phyloP scores from a whole-genome alignment of 1,140 invertebrate genomes.

The Drusus annulatus region DNA sequence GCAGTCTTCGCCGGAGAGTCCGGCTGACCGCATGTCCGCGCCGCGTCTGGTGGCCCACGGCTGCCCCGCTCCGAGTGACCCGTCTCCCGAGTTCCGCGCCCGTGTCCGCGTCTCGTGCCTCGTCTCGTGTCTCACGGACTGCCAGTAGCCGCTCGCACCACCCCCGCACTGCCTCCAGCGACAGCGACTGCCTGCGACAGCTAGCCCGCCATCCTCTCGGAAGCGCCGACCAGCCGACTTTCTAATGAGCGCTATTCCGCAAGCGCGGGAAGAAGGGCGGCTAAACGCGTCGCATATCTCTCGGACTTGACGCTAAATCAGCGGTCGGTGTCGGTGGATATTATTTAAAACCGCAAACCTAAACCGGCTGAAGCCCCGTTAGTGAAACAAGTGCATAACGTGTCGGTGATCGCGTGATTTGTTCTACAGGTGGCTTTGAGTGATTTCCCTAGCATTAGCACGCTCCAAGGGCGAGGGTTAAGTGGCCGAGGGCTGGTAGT shows the following conservation, averaged over 20 bases:
- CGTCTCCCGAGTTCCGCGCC: not conserved
- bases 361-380: not conserved
- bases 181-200: too few species aligned
- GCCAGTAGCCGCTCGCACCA: too few species aligned
- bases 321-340: not conserved
- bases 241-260: not conserved
- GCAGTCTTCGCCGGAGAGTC: constrained; percentile 32
- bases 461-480: too few species aligned
- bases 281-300: constrained; percentile 2
- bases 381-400: constrained; percentile 13
- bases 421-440: not conserved
- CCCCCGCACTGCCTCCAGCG: too few species aligned
- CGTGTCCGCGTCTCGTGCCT: not conserved
- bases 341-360: not conserved
- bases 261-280: not conserved
- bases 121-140: not conserved
- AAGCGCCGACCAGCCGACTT: not conserved
- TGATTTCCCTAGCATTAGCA: not conserved
- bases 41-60: not conserved
- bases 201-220: not conserved
- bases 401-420: not conserved
- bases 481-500: not conserved
- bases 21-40: constrained; percentile 22
- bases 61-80: not conserved
- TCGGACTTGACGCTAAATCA: constrained; percentile 2